A percentile compares a stretch with the other conserved stretches of the same genome.
These are phyloP conservation scores for Tetrao urogallus DNA, from an alignment of 2,113 vertebrate species.

Conservation along the genomic window DNA sequence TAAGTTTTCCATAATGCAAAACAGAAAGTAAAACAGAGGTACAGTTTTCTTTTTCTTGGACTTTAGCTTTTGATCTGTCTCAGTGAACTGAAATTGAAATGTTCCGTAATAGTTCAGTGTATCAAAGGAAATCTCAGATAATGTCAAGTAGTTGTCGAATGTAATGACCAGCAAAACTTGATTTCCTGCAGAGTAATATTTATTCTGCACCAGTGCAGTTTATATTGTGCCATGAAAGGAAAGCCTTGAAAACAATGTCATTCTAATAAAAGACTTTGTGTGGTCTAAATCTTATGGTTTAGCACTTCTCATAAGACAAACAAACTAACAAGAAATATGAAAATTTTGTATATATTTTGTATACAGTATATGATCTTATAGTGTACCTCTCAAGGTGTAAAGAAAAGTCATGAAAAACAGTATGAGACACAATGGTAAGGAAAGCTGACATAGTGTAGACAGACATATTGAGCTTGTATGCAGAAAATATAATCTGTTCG, in stretches of 20 bases:
- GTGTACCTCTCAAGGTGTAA: background rate
- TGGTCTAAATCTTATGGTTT: background rate
- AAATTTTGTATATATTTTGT: background rate
- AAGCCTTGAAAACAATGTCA: background rate
- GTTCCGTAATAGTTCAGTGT: background rate
- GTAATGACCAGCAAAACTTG: background rate
- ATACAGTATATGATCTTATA: background rate
- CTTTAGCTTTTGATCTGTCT: background rate
- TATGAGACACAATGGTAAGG: background rate
- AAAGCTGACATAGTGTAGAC: background rate
- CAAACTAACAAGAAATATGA: background rate
- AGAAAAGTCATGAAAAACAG: background rate
- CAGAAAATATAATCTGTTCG: conserved; percentile 3
- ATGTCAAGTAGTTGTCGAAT: background rate
- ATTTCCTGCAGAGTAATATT: background rate
- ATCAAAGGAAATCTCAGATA: background rate
- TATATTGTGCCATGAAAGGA: background rate
- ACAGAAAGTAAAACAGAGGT: background rate
- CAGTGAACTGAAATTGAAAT: background rate
- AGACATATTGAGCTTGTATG: background rate
- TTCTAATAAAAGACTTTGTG: background rate
- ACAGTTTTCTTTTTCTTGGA: background rate
- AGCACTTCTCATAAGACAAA: background rate
- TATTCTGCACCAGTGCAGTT: background rate
- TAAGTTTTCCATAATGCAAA: background rate